Evolutionary conservation across 92 coral and sea anemone species (phyloP).

Genomic region (Palythoa grandiflora): DNA sequence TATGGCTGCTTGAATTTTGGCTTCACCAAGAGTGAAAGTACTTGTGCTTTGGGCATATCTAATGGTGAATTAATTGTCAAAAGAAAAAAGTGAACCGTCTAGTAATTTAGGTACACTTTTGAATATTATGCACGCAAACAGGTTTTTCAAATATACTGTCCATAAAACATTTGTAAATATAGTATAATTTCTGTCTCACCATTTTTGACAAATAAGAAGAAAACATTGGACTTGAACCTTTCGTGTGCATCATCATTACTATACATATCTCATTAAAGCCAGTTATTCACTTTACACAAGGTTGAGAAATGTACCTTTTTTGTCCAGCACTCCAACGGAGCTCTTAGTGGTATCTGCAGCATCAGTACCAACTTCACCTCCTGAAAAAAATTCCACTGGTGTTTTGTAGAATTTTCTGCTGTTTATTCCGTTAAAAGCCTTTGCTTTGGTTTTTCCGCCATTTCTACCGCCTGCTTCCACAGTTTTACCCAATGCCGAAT

Average conservation of each 20-base stretch:
- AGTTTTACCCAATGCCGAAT: slow-evolving; percentile 62
- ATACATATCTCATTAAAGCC: neutral
- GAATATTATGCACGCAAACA: too few relatives aligned
- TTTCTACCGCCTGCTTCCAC: slow-evolving; percentile 72
- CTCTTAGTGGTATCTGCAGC: slow-evolving; percentile 82
- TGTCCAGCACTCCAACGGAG: slow-evolving; percentile 76
- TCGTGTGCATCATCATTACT: neutral
- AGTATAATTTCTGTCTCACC: too few relatives aligned
- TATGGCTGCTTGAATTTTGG: too few relatives aligned
- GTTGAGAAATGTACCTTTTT: slow-evolving; percentile 33
- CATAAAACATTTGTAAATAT: too few relatives aligned
- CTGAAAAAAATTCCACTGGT: slow-evolving; percentile 75
- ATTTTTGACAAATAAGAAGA: too few relatives aligned
- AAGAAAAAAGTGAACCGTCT: too few relatives aligned
- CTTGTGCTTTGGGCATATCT: too few relatives aligned
- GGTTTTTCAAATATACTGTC: too few relatives aligned
- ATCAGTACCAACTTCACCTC: slow-evolving; percentile 61
- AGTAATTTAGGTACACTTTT: too few relatives aligned
- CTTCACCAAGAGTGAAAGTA: too few relatives aligned
- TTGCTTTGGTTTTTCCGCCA: slow-evolving; percentile 71
- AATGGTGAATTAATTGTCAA: too few relatives aligned
- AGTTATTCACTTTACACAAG: neutral
- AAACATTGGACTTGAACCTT: too few relatives aligned
- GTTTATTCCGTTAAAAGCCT: slow-evolving; percentile 77
- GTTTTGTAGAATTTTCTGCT: slow-evolving; percentile 70